Evolutionary conservation across 2,888 invertebrate genomes (phyloP), one percentile per base, ranked within the genome.

Genomic region (Proisotoma minuta): DNA sequence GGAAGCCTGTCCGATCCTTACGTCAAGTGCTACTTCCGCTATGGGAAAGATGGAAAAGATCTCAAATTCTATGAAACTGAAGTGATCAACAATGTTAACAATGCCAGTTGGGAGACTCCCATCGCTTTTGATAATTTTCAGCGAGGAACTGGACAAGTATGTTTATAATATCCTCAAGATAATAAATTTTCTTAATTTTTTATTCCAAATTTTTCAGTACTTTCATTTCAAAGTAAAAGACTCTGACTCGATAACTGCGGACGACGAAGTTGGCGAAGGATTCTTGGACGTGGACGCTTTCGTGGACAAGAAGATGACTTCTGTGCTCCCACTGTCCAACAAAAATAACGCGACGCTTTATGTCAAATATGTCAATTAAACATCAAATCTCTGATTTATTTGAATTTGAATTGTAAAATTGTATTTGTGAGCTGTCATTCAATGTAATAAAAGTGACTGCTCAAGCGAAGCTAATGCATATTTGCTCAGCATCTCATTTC

Each of bases 211-310:
- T 34, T 34, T 34, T 20, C 53, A 68, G 68, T 59, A 59, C n/a
- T 47, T 69, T 24, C 65, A 66, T 50, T 69, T 69, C 63, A 60
- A 61, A 28, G 66, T 69, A 24, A 60, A 59, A 29, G 69, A 69
- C 60, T 28, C 60, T 26, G 69, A 69, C 48, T 52, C 64, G 26
- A 59, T 66, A 23, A 66, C 64, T 27, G 60, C 59, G 5, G 66
- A 66, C 57, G 69, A 69, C 60, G 64, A 65, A 57, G 51, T 69
- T 22, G 69, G 69, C 10, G 63, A 66, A 50, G 66, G 60, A 18
- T 61, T 65, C 48, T 47, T 69, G 23, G 63, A 66, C n/a, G 52
- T 66, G 29, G 69, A 69, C 28, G 43, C 62, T n/a, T 69, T 69
- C 50, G 48, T 65, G 5, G 29, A 22, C 5, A 53, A 47, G 10